Percentiles rank a stretch among this genome's conserved stretches.
Evolutionary conservation across 2,797 vertebrate genomes (phyloP).

Genomic region (Phylloscopus collybita): DNA sequence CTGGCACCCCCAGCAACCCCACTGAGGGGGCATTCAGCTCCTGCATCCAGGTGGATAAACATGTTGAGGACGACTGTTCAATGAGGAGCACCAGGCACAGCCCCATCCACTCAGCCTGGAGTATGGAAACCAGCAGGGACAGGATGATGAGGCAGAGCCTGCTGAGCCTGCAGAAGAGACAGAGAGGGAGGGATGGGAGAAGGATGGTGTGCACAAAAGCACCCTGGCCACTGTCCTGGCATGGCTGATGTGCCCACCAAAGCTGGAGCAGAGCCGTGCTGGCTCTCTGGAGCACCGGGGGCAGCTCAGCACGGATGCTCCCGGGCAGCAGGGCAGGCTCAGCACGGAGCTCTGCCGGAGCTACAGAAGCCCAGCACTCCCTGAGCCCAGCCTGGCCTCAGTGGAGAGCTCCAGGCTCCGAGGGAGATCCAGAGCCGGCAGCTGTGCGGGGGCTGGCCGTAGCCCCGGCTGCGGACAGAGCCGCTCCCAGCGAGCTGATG

Average conservation of each 20-base stretch:
- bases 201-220: rapidly evolving
- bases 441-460: not conserved
- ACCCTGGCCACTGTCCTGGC: not conserved
- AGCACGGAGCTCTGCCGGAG: not conserved
- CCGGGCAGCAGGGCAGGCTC: not conserved
- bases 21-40: not conserved
- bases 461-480: not conserved
- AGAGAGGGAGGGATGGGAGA: not conserved
- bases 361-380: not conserved
- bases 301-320: not conserved
- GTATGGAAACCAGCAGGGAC: not conserved
- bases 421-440: not conserved
- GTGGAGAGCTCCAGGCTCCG: not conserved
- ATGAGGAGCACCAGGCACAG: not conserved
- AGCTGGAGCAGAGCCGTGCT: not conserved
- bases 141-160: not conserved
- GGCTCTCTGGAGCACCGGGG: not conserved
- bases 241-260: rapidly evolving
- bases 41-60: not conserved
- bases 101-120: not conserved
- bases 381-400: not conserved
- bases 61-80: not conserved
- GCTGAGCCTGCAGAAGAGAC: not conserved
- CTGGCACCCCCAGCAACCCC: not conserved
- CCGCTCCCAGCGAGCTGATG: not conserved